Evolutionary conservation across 92 coral and sea anemone genomes (phyloP).

Genomic region (Epizoanthus illoricatus): DNA sequence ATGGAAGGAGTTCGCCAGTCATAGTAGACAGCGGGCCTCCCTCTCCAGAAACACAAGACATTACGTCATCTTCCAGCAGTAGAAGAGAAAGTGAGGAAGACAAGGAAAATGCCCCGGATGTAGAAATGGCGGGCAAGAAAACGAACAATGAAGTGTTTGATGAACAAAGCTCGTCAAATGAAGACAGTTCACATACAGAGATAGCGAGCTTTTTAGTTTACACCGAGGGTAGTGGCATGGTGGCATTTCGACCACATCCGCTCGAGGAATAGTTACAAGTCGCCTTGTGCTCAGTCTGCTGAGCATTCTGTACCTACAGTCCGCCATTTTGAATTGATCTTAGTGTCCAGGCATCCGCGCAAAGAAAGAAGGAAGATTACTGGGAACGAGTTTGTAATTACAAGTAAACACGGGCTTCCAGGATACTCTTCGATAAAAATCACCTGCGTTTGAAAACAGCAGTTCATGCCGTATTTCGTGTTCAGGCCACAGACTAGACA

Average conservation of each 20-base stretch:
- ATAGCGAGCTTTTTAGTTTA: conserved; percentile 36
- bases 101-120: conserved; percentile 26
- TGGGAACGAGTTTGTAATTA: too few relatives aligned
- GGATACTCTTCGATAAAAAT: too few relatives aligned
- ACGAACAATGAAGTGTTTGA: conserved; percentile 18
- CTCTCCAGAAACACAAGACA: conserved; percentile 35
- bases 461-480: too few relatives aligned
- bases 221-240: conserved; percentile 70
- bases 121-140: not conserved
- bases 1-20: conserved; percentile 40
- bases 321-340: too few relatives aligned
- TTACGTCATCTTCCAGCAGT: conserved; percentile 30
- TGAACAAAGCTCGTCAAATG: not conserved
- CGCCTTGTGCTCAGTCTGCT: too few relatives aligned
- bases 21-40: conserved; percentile 50
- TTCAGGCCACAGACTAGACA: too few relatives aligned
- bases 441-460: too few relatives aligned
- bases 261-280: conserved; percentile 46
- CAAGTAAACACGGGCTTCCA: too few relatives aligned
- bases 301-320: too few relatives aligned
- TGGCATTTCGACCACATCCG: conserved; percentile 75
- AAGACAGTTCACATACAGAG: conserved; percentile 8
- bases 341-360: too few relatives aligned
- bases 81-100: conserved; percentile 32
- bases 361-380: too few relatives aligned